These are phyloP conservation scores for Hephaestus fuliginosus DNA, from an alignment of 2,797 vertebrate species.

Conservation along the genomic window DNA sequence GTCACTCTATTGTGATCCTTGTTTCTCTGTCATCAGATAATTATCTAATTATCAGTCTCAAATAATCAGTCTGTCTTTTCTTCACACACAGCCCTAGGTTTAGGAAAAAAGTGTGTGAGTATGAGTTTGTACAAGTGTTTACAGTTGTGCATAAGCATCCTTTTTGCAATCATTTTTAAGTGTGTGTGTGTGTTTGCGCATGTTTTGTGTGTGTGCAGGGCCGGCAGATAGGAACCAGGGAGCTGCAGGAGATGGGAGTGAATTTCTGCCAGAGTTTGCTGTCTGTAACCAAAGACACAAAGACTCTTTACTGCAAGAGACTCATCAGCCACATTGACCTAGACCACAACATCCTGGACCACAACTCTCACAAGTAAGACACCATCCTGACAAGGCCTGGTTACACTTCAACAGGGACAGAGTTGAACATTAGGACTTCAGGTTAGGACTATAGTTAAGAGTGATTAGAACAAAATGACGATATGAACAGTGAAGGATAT, in stretches of 20 bases:
- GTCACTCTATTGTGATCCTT: too few species aligned
- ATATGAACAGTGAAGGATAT: not conserved
- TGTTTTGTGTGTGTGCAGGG: constrained; percentile 80
- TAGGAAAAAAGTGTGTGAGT: too few species aligned
- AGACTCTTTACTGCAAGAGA: constrained; percentile 78
- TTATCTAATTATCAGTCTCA: too few species aligned
- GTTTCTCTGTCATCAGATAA: too few species aligned
- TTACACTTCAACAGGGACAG: not conserved
- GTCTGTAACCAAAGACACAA: constrained; percentile 86
- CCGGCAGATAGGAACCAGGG: constrained; percentile 89
- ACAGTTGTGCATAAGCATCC: not conserved
- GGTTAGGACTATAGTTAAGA: not conserved
- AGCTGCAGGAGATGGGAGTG: constrained; percentile 93
- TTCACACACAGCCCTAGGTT: too few species aligned
- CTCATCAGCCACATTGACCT: constrained; percentile 83
- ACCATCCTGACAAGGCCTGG: not conserved
- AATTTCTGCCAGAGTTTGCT: constrained; percentile 93
- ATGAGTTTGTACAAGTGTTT: not conserved
- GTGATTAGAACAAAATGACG: not conserved
- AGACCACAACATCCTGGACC: constrained; percentile 84
- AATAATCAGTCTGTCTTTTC: too few species aligned
- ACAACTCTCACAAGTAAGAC: constrained; percentile 88
- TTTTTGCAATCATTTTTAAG: not conserved
- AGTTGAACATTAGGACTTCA: not conserved
- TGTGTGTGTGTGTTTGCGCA: not conserved